Evolutionary conservation across 1,140 invertebrate species (phyloP), one percentile per base, ranked within the genome.

Genomic region (Rhizoglyphus robini): DNA sequence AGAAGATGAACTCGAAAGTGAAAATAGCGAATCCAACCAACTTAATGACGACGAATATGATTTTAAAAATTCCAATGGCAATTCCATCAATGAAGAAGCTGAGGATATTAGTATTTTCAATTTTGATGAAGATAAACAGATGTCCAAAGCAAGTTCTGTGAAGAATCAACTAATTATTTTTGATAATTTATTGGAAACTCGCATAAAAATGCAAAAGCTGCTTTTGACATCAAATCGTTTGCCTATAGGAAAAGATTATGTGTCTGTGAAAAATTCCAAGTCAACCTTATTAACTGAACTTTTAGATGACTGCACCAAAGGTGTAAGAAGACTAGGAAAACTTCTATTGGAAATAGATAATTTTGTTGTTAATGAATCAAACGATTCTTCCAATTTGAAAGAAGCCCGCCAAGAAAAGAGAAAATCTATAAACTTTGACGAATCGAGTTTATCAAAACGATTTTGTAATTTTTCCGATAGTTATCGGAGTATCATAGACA

Each of bases 191-290:
- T 72, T 93, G 20, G 88, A 94, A 75, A 78, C 83, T 71, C 79
- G 90, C 69, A 93, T 94, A 68, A 85, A 87, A 71, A 74, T 92
- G 3, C 90, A 94, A 73, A 88, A 89, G 74, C 81, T 84, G 71
- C 72, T 91, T 32, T 73, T 79, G 51, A 79, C 79, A 29, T 81
- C 83, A 2, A 94, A 94, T 76, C 83, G 83, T 71, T 79, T 93
- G 74, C 90, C 88, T 11, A 80, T 85, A 67, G 74, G 20, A 20
- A 25, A 63, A 11, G 20, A 64, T 57, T 64, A 51, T 13, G 18
- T 18, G 8, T 25, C 34, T 20, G 15, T 41, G 5, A 63, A 46
- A 63, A 38, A 49, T 18, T 25, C 15, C n/a, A 41, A 13, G 5
- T 11, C 13, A 51, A 13, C 11, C 23, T 18, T 11, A 41, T 11